Conservation (phyloP, 2,113 vertebrate species). For the Protobothrops flavoviridis region DNA sequence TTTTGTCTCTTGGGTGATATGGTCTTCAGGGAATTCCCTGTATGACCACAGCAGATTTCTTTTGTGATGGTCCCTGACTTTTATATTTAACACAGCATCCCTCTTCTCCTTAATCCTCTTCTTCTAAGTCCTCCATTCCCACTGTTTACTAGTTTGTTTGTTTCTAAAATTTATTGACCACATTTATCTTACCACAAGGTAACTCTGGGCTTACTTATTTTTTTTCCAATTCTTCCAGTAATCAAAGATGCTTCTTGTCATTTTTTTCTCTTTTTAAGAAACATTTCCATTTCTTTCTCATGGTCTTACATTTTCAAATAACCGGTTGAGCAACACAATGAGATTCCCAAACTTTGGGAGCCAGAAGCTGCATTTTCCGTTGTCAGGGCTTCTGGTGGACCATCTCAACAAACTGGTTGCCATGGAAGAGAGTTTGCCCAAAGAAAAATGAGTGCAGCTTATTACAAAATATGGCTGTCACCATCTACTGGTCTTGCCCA, state of each 20-base stretch:
- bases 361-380: neutral
- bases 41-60: neutral
- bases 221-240: neutral
- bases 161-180: too few species aligned
- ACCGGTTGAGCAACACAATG: neutral
- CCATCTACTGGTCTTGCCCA: neutral
- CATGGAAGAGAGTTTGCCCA: neutral
- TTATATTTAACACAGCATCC: neutral
- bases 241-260: neutral
- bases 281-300: neutral
- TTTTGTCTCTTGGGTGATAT: neutral
- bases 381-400: neutral
- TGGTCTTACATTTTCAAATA: neutral
- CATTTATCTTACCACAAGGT: neutral
- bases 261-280: neutral
- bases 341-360: neutral
- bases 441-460: neutral
- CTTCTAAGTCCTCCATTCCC: neutral
- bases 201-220: neutral
- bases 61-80: neutral
- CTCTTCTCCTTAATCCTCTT: slow-evolving; percentile 27
- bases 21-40: neutral
- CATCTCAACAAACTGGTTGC: neutral
- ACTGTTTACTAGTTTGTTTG: too few species aligned
- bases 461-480: neutral